These are phyloP conservation scores for Porites australiensis DNA, from an alignment of 64 coral and sea anemone species.

Conservation along the genomic window DNA sequence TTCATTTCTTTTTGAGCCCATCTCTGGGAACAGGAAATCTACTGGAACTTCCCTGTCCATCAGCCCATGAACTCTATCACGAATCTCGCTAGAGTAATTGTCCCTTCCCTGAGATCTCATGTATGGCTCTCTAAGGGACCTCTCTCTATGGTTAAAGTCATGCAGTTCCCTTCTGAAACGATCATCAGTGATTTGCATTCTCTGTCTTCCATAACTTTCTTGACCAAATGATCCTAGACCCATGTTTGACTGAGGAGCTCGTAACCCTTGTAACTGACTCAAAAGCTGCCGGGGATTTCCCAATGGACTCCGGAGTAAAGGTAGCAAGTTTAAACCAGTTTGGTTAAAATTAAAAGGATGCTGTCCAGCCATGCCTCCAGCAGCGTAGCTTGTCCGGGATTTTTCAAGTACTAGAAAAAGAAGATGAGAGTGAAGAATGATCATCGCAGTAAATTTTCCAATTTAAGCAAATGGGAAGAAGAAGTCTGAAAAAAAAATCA, in stretches of 20 bases:
- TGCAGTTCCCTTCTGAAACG: no score
- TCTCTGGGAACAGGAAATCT: neutral
- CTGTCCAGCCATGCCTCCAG: neutral
- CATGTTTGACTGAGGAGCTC: neutral
- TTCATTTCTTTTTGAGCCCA: neutral
- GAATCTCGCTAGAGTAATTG: neutral
- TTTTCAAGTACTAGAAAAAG: neutral
- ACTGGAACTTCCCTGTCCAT: neutral
- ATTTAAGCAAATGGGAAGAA: no score
- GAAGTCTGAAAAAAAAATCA: no score
- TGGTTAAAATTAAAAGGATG: neutral
- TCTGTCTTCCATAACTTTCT: neutral
- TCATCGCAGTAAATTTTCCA: no score
- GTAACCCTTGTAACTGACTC: neutral
- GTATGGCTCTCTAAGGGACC: neutral
- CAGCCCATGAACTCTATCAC: neutral
- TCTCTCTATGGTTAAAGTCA: neutral
- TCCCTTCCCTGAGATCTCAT: neutral
- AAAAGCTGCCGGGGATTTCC: constrained; percentile 20
- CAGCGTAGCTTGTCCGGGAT: neutral
- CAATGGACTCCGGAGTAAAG: neutral
- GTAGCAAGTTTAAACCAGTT: constrained; percentile 10
- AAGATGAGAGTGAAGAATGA: no score
- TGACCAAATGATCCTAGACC: neutral
- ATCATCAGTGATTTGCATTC: neutral